Percentiles rank a stretch among this genome's conserved stretches.
These are phyloP conservation scores for Drosophila longiperda DNA, from an alignment of 2,888 invertebrate genomes.

Conservation along the genomic window DNA sequence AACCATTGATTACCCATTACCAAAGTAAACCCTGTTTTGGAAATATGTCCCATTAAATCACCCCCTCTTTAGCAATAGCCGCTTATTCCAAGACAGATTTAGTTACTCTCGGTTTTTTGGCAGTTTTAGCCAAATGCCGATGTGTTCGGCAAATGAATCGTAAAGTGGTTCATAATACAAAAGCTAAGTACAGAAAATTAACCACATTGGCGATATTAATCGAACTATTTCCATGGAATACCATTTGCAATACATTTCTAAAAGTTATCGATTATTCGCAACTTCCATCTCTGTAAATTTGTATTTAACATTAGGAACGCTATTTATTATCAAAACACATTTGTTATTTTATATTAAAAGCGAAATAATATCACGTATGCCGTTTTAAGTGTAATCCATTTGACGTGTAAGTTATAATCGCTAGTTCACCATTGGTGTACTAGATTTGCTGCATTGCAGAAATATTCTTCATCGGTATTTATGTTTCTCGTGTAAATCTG, in stretches of 20 bases:
- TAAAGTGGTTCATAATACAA: neutral
- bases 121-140: neutral
- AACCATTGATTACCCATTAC: neutral
- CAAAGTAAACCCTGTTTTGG: neutral
- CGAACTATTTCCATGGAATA: slow-evolving; percentile 6
- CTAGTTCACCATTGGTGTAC: neutral
- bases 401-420: slow-evolving; percentile 41
- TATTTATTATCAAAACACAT: slow-evolving; percentile 60
- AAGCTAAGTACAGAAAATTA: neutral
- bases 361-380: slow-evolving; percentile 16
- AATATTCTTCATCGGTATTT: slow-evolving; percentile 21
- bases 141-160: neutral
- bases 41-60: neutral
- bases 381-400: slow-evolving; percentile 22
- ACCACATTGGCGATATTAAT: slow-evolving; percentile 7
- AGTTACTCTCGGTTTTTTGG: neutral
- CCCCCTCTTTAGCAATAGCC: neutral
- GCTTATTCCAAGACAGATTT: neutral
- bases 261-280: slow-evolving; percentile 38
- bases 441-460: neutral
- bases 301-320: slow-evolving; percentile 57
- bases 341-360: slow-evolving; percentile 29
- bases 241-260: neutral
- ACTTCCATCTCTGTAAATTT: slow-evolving; percentile 53
- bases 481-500: slow-evolving; percentile 17